Conservation (phyloP, 2,888 invertebrate species). For the Caenorhabditis becei region DNA sequence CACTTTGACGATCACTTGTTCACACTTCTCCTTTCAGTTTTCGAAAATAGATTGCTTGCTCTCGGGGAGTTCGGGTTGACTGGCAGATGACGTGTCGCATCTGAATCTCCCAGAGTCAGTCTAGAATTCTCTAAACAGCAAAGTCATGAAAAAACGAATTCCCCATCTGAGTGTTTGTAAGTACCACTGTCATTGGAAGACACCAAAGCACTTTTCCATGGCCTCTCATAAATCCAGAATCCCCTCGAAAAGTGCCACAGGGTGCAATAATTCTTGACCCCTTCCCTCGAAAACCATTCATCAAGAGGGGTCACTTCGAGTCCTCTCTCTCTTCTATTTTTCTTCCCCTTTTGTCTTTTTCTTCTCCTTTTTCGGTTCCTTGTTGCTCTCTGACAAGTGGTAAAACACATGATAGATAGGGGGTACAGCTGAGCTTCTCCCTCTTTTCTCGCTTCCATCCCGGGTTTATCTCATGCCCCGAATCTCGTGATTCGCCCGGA, state of each 20-base stretch:
- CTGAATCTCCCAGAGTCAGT: no score
- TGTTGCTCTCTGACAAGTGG: conserved; percentile 33
- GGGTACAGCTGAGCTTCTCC: conserved; percentile 28
- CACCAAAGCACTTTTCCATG: no score
- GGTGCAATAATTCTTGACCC: neutral
- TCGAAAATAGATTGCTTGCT: no score
- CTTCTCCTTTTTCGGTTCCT: conserved; percentile 9
- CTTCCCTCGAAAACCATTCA: neutral
- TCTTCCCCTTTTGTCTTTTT: neutral
- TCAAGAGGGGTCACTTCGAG: neutral
- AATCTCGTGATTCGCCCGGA: conserved; percentile 39
- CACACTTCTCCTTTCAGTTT: no score
- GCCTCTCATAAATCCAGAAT: neutral
- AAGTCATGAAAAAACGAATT: no score
- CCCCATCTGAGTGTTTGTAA: no score
- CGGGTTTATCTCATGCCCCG: conserved; percentile 51
- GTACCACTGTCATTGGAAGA: no score
- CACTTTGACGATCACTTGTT: no score
- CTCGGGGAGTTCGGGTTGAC: no score
- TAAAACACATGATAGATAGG: conserved; percentile 56
- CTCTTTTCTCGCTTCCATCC: neutral
- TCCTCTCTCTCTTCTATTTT: neutral
- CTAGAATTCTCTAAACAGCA: no score
- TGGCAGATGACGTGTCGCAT: no score
- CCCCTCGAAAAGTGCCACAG: neutral